Evolutionary conservation across 2,888 invertebrate genomes (phyloP), one percentile per base, ranked within the genome.

Genomic region (Pogonocherus hispidulus): DNA sequence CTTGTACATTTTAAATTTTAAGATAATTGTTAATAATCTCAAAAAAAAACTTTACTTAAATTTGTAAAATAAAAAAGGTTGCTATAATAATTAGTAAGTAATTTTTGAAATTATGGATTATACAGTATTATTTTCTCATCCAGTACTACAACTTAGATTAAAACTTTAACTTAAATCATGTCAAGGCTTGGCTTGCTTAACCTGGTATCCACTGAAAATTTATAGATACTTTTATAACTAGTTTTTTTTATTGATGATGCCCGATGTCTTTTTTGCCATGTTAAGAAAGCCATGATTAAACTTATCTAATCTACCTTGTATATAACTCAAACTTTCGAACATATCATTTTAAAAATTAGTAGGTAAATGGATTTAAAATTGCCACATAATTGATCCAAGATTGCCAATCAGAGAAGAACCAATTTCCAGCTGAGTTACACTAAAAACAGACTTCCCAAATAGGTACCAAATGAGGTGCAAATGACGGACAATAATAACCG

Each of bases 301-400:
- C 3, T 41, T 23, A 47, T 5, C 27, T 23, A 20, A n/a, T 80
- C 76, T 78, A 78, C 75, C 78, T 73, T 79, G 76, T 79, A 78
- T 72, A 79, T 79, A 78, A 27, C n/a, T 72, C 76, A 72, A 78
- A 78, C 70, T 78, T 77, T 76, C 74, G 77, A 75, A 79, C 79
- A 78, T 79, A 78, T 79, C 79, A 73, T 78, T 77, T 78, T 71
- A 72, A 74, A 71, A 76, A 67, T 63, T 70, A 71, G 67, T 63
- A 73, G 71, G 60, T 66, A 70, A 62, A 64, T 63, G 66, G 51
- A 23, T 27, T 47, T n/a, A 46, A 59, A 16, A 47, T 9, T 23
- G 16, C 32, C 41, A 54, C 32, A 35, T 35, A 4, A 59, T 27
- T 32, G 19, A 46, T 19, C 22, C 18, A 19, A 59, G 18, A 3